Percentiles rank a stretch among this genome's conserved stretches.
These are phyloP conservation scores for Prinia subflava DNA, from an alignment of 2,113 vertebrate species.

Conservation along the genomic window DNA sequence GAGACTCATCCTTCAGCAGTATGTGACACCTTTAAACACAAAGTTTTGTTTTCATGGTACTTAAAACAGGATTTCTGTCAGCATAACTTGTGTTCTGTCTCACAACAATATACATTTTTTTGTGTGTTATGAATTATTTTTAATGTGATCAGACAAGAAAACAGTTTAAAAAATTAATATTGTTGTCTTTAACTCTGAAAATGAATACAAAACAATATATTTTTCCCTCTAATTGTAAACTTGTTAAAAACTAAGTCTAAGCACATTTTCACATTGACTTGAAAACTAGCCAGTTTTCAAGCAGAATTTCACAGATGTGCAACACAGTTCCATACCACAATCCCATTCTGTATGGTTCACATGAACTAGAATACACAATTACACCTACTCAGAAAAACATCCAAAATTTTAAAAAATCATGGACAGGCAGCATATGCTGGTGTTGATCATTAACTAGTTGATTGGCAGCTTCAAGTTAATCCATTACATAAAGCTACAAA, in stretches of 20 bases:
- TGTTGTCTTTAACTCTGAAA: conserved; percentile 25
- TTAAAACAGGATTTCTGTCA: background rate
- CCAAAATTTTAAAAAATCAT: background rate
- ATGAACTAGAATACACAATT: background rate
- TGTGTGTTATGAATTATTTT: background rate
- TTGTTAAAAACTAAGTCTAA: background rate
- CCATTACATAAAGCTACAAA: background rate
- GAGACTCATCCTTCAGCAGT: background rate
- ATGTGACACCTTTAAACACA: background rate
- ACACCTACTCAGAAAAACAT: background rate
- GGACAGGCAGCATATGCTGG: background rate
- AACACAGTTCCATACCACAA: background rate
- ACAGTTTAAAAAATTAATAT: background rate
- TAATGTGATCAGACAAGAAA: background rate
- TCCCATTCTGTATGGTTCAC: background rate
- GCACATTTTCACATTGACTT: conserved; percentile 30
- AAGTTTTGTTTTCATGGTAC: background rate
- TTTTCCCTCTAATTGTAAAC: background rate
- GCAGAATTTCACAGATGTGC: background rate
- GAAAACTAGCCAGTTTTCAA: background rate
- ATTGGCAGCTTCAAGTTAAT: background rate
- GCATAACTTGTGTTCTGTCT: background rate
- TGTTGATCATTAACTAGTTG: background rate
- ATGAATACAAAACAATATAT: background rate
- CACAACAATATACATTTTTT: background rate